phyloP scores from a whole-genome alignment of 1,140 invertebrate genomes.

The Diploscapter pachys region DNA sequence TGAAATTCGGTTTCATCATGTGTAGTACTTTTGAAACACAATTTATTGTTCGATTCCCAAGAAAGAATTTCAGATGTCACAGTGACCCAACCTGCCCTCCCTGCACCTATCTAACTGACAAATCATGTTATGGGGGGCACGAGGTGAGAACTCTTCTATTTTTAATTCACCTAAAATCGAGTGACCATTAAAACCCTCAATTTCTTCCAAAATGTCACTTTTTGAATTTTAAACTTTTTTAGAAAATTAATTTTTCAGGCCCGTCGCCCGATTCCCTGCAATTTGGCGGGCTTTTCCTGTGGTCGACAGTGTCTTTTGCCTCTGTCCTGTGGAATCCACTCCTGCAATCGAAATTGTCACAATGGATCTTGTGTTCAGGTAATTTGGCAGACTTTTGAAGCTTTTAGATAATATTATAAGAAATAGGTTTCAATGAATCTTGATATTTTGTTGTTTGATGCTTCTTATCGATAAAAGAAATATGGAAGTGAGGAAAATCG shows the following conservation, averaged over 20 bases:
- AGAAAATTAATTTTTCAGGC: slow-evolving; percentile 61
- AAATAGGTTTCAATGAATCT: slow-evolving; percentile 61
- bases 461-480: no score
- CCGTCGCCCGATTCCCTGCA: slow-evolving; percentile 81
- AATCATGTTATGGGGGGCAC: slow-evolving; percentile 82
- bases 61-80: slow-evolving; percentile 65
- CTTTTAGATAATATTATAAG: not conserved
- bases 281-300: slow-evolving; percentile 81
- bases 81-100: slow-evolving; percentile 77
- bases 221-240: not conserved
- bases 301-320: slow-evolving; percentile 77
- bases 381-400: not conserved
- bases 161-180: no score
- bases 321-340: slow-evolving; percentile 75
- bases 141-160: slow-evolving; percentile 64
- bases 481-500: no score
- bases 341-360: slow-evolving; percentile 74
- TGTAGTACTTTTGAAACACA: no score
- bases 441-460: slow-evolving; percentile 48
- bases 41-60: no score
- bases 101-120: slow-evolving; percentile 81
- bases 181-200: no score
- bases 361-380: slow-evolving; percentile 62
- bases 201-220: not conserved
- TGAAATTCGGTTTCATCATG: no score